Evolutionary conservation across 2,888 invertebrate species (phyloP).

Genomic region (Trichopoda pennipes): DNA sequence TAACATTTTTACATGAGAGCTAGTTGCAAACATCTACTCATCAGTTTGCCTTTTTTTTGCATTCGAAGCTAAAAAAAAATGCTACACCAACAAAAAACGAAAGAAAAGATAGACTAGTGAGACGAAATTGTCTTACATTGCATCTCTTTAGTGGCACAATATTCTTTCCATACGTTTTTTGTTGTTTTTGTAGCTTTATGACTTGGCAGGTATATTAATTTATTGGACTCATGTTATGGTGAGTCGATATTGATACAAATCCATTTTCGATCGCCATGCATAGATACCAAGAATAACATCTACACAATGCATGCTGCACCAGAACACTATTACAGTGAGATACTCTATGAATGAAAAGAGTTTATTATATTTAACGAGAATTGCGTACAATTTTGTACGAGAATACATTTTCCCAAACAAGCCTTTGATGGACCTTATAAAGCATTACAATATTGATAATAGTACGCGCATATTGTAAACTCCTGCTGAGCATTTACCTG

Average conservation of each 20-base stretch:
- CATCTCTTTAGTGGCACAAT: background rate
- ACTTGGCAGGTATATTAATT: conserved; percentile 78
- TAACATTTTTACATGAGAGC: conserved; percentile 29
- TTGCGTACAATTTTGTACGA: conserved; percentile 65
- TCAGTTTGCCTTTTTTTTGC: conserved; percentile 8
- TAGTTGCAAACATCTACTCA: conserved; percentile 25
- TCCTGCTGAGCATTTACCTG: conserved; percentile 67
- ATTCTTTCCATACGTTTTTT: conserved; percentile 35
- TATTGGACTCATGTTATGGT: conserved; percentile 80
- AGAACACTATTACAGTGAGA: background rate
- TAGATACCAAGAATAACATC: conserved; percentile 71
- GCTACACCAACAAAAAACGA: no score
- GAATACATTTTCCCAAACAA: conserved; percentile 34
- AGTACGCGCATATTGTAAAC: conserved; percentile 42
- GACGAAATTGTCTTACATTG: conserved; percentile 31
- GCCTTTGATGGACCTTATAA: conserved; percentile 65
- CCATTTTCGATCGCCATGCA: conserved; percentile 78
- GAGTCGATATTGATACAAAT: conserved; percentile 81
- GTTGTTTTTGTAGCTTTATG: conserved; percentile 57
- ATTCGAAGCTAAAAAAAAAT: conserved; percentile 19
- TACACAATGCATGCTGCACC: conserved; percentile 20
- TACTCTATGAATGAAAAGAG: conserved; percentile 28
- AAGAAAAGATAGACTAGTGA: conserved; percentile 38
- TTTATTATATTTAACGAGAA: conserved; percentile 60
- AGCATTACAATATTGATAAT: conserved; percentile 10